phyloP scores from a whole-genome alignment of 2,797 vertebrate species.

The Tragelaphus oryx region DNA sequence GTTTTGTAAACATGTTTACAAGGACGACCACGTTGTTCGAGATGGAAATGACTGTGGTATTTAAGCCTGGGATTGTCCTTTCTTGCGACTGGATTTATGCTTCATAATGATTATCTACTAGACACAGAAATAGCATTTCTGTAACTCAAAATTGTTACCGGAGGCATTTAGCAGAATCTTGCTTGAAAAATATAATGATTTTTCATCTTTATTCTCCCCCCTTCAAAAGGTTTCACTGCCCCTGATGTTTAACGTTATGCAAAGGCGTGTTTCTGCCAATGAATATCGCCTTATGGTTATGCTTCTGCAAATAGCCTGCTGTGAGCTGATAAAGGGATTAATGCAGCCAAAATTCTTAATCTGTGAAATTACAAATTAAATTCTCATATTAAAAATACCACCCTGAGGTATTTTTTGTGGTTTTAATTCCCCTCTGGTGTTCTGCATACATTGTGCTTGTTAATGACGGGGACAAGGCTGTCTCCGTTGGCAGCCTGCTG shows the following conservation, averaged over 20 bases:
- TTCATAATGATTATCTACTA: constrained; percentile 86
- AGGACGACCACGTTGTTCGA: constrained; percentile 72
- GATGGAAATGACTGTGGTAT: constrained; percentile 77
- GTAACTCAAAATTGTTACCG: constrained; percentile 83
- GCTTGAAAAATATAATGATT: constrained; percentile 89
- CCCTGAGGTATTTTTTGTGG: constrained; percentile 91
- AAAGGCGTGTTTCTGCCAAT: constrained; percentile 88
- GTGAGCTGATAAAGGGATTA: constrained; percentile 99
- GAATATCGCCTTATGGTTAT: constrained; percentile 89
- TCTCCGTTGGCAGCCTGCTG: constrained; percentile 85
- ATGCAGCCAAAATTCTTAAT: constrained; percentile 95
- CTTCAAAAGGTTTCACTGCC: constrained; percentile 89
- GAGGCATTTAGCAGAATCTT: constrained; percentile 86
- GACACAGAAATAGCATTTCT: constrained; percentile 85
- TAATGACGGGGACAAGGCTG: constrained; percentile 88
- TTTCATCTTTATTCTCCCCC: constrained; percentile 88
- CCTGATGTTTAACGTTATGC: constrained; percentile 87
- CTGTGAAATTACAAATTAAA: constrained; percentile 95
- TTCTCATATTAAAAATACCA: constrained; percentile 95
- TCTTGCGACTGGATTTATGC: constrained; percentile 80
- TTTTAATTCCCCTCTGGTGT: constrained; percentile 90
- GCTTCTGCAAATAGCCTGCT: constrained; percentile 94
- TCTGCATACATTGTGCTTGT: constrained; percentile 89
- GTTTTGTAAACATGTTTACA: constrained; percentile 81
- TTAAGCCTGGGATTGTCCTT: constrained; percentile 79